Base-by-base conservation (phyloP, 2,113 vertebrate genomes). In the Zosterops japonicus region DNA sequence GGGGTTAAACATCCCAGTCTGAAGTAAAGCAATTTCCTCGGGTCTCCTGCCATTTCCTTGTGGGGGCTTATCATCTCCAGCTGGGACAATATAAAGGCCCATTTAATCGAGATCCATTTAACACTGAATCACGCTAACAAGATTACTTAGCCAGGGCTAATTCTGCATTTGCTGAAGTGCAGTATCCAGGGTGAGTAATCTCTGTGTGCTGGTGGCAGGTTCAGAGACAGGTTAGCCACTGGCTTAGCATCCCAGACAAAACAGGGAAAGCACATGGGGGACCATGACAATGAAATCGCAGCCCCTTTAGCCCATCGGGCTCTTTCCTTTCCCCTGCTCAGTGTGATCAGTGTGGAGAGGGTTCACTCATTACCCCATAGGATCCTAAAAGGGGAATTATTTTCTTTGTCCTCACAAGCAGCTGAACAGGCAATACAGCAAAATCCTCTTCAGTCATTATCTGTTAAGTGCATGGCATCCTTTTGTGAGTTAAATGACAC, bases 81-180 rank as follows among this genome's bases (percentile, higher is more conserved):
- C 97, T 97, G 97, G 91, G 97, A 92, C 35, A 91, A 82, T 91
- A 95, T 95, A 96, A 97, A 98, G 97, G 95, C 92, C 88, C 96
- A 94, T 97, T 97, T 96, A 97, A 96, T 96, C 95, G 95, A 96
- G 97, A 96, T 97, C 97, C 94, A 91, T 95, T 96, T 97, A 98
- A 95, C 96, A 95, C 94, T 96, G 97, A 97, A 95, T 97, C 96
- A 95, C 17, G 31, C 96, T 97, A 97, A 97, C 93, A 89, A 97
- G 97, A 96, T 85, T 94, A 86, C 92, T 83, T 91, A 93, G 93
- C 95, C 92, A 52, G 93, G 96, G 93, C 95, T 96, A 92, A 95
- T 95, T 94, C 95, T 94, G 59, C 81, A 59, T 95, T 95, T 91
- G 94, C 90, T 78, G 87, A 96, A 95, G 96, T 97, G 95, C 87